A percentile compares a stretch with the other conserved stretches of the same genome.
phyloP scores from a whole-genome alignment of 2,888 invertebrate species.

The Eristalis arbustorum region DNA sequence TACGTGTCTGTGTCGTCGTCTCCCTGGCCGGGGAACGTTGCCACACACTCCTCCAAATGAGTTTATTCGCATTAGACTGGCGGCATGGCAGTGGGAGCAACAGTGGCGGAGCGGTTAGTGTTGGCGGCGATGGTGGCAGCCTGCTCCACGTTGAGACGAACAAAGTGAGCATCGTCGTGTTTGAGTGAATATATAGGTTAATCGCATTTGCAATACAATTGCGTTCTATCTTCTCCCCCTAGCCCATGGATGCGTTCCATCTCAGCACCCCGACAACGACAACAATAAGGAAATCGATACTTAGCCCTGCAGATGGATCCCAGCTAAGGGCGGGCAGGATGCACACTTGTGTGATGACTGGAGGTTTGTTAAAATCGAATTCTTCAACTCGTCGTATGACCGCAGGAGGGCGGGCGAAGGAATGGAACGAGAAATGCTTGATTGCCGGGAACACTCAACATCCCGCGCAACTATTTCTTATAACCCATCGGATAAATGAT shows the following conservation, averaged over 20 bases:
- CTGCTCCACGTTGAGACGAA: not conserved
- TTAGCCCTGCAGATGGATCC: not conserved
- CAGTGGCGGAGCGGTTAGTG: not conserved
- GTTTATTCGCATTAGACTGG: constrained; percentile 39
- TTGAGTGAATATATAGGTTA: constrained; percentile 43
- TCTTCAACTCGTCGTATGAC: not conserved
- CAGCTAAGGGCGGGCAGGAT: not conserved
- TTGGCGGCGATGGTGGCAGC: not conserved
- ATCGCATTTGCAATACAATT: constrained; percentile 48
- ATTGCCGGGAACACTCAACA: not conserved
- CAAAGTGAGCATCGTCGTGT: constrained; percentile 16
- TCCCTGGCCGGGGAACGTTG: not conserved
- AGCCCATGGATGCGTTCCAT: not conserved
- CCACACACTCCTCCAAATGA: constrained; percentile 41
- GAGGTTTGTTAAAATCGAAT: not conserved
- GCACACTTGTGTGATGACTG: not conserved
- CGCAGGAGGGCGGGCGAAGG: not conserved
- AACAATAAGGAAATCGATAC: not conserved
- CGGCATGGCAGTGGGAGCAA: not conserved
- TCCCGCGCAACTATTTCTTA: not conserved
- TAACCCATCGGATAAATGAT: not conserved
- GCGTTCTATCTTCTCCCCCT: not conserved
- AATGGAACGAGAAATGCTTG: not conserved
- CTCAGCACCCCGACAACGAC: not conserved
- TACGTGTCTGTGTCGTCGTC: not conserved